Evolutionary conservation across 2,888 invertebrate genomes (phyloP), one percentile per base, ranked within the genome.

Genomic region (Eumerus sabulonum): DNA sequence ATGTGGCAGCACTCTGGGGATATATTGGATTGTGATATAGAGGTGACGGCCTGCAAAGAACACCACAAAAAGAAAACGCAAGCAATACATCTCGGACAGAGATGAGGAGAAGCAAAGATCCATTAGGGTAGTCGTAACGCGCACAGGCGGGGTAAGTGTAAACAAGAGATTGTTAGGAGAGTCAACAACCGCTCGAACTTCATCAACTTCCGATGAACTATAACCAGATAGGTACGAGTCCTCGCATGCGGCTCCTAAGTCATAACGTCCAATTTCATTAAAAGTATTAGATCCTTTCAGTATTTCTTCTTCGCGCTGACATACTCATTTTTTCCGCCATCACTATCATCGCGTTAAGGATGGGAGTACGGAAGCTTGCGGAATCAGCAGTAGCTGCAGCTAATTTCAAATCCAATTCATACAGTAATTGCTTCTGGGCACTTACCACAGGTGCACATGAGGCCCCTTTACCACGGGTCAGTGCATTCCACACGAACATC

Each of bases 331-430:
- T 74, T 57, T 45, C 51, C 14, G 35, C 1, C 40, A 45, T 17
- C 40, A 11, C 57, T 54, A 27, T 27, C 27, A 2, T 27, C 27
- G 7, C 27, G 7, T 7, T 27, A 27, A 27, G 27, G 3, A 7
- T 7, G 2, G 27, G 27, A 27, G 27, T 27, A 27, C 3, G 27
- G 27, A 27, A 27, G 27, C 7, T 13, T 17, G 47, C 47, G 19
- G 59, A 62, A 47, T 71, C 59, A 60, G 57, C 68, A 79, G 27
- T 11, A 38, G 63, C 74, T 79, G 27, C 40, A 38, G 63, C 74
- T 79, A 79, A 79, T 79, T 79, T 74, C 74, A 79, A 79, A 79
- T 74, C 68, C 79, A 74, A 79, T 79, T 79, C 74, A 74, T 64
- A 54, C 59, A 64, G 64, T 79, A 79, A 79, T 79, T 79, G 79